Conservation (phyloP, 2,113 vertebrate species). For the Periophthalmodon schlosseri region DNA sequence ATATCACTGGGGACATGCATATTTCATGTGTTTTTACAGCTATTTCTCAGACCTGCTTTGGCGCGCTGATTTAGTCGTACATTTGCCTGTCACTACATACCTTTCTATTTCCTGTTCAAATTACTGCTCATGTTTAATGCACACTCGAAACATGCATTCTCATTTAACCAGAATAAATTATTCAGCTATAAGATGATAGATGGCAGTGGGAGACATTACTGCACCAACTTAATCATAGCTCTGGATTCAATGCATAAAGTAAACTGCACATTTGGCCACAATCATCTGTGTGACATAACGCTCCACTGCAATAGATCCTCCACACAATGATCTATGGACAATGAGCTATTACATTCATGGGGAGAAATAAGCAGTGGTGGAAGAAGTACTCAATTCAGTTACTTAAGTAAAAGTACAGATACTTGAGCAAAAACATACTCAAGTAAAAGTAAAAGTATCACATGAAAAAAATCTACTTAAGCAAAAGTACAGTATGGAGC, state of each 20-base stretch:
- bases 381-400: too few relatives aligned
- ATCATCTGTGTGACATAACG: slow-evolving; percentile 31
- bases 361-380: slow-evolving; percentile 1
- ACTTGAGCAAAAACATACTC: too few relatives aligned
- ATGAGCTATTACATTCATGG: slow-evolving; percentile 15
- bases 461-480: too few relatives aligned
- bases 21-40: slow-evolving; percentile 77
- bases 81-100: slow-evolving; percentile 69
- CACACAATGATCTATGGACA: slow-evolving; percentile 28
- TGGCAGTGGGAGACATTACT: slow-evolving; percentile 48
- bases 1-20: slow-evolving; percentile 67
- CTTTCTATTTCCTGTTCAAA: slow-evolving; percentile 74
- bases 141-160: slow-evolving; percentile 68
- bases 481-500: too few relatives aligned
- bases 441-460: too few relatives aligned
- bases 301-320: slow-evolving; percentile 27
- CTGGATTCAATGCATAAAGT: slow-evolving; percentile 35
- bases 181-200: slow-evolving; percentile 64
- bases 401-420: too few relatives aligned
- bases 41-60: slow-evolving; percentile 70
- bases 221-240: slow-evolving; percentile 44
- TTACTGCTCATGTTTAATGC: slow-evolving; percentile 76
- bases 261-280: slow-evolving; percentile 52
- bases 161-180: slow-evolving; percentile 70
- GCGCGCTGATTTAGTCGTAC: slow-evolving; percentile 68